phyloP scores from a whole-genome alignment of 2,113 vertebrate genomes.

The Mastomys coucha region DNA sequence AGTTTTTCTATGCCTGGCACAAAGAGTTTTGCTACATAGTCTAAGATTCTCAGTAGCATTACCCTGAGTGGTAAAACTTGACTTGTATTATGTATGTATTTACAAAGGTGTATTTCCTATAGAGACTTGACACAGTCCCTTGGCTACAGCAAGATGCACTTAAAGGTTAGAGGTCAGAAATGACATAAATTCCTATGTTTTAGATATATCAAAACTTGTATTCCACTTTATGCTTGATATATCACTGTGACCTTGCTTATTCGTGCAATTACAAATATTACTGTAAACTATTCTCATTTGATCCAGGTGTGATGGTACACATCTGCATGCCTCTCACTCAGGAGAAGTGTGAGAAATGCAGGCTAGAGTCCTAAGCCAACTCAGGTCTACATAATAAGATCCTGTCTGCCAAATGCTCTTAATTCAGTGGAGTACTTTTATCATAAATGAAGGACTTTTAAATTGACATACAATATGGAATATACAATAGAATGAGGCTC shows the following conservation, averaged over 20 bases:
- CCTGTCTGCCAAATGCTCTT: not conserved
- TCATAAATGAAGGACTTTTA: not conserved
- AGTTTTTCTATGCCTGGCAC: not conserved
- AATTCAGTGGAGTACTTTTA: not conserved
- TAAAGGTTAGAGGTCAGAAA: slow-evolving; percentile 34
- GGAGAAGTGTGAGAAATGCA: not conserved
- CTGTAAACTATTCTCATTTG: not conserved
- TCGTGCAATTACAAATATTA: slow-evolving; percentile 11
- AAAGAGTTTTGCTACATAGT: not conserved
- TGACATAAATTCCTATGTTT: slow-evolving; percentile 14
- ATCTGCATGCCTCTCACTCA: not conserved
- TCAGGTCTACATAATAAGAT: no score
- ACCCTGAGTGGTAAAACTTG: not conserved
- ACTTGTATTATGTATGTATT: not conserved
- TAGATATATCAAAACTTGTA: not conserved
- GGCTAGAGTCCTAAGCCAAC: not conserved
- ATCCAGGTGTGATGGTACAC: not conserved
- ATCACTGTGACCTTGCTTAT: not conserved
- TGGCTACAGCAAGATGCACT: not conserved
- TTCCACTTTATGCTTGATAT: not conserved
- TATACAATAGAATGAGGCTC: not conserved
- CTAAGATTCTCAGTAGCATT: not conserved
- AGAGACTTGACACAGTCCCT: not conserved
- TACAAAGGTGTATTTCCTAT: not conserved
- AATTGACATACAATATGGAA: not conserved